Conservation (phyloP, 2,888 invertebrate species). For the Bunonema sp. region DNA sequence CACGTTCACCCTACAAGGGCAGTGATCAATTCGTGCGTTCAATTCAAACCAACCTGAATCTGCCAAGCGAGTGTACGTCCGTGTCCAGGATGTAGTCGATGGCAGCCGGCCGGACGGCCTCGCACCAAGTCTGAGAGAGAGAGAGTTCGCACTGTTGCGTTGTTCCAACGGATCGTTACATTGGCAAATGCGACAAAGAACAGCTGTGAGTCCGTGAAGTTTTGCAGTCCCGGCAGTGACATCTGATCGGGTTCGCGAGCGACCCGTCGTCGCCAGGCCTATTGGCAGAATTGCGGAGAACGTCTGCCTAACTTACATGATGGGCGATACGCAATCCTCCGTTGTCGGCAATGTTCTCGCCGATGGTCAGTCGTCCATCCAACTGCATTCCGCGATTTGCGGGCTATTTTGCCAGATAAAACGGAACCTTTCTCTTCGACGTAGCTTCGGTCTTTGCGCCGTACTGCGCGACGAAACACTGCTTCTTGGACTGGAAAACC, state of each 20-base stretch:
- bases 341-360: slow-evolving; percentile 37
- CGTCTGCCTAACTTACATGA: slow-evolving; percentile 6
- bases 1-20: slow-evolving; percentile 26
- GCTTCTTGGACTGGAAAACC: slow-evolving; percentile 25
- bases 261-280: slow-evolving; percentile 17
- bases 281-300: too few relatives aligned
- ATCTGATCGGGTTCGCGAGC: slow-evolving; percentile 10
- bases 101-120: slow-evolving; percentile 22
- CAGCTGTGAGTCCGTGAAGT: slow-evolving; percentile 46
- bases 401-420: slow-evolving; percentile 6
- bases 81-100: slow-evolving; percentile 27
- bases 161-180: slow-evolving; percentile 8
- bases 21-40: not conserved
- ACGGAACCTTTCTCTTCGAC: slow-evolving; percentile 15
- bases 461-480: slow-evolving; percentile 33
- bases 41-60: slow-evolving; percentile 11
- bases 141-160: not conserved
- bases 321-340: slow-evolving; percentile 30
- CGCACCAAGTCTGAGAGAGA: slow-evolving; percentile 28
- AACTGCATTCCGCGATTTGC: slow-evolving; percentile 7
- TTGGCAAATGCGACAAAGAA: slow-evolving; percentile 48
- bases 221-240: slow-evolving; percentile 43
- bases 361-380: slow-evolving; percentile 29
- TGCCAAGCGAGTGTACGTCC: slow-evolving; percentile 25
- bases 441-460: slow-evolving; percentile 18